Conservation (phyloP, 1,140 invertebrate species). For the Brachionus rubens region DNA sequence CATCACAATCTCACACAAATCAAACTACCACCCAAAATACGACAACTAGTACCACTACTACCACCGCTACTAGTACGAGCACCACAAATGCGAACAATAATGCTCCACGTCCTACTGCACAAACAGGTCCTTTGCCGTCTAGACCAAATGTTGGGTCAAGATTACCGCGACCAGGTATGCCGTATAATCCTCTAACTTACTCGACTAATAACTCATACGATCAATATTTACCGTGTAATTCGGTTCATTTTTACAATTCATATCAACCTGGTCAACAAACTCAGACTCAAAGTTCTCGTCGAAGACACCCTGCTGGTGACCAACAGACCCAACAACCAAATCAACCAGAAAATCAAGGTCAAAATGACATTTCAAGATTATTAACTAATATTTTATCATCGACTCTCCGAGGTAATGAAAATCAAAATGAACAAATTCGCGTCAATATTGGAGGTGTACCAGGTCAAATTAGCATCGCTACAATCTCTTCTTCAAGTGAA, state of each 20-base stretch:
- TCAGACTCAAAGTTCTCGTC: background rate
- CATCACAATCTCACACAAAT: background rate
- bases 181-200: background rate
- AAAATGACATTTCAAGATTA: slow-evolving; percentile 2
- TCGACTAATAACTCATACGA: slow-evolving; percentile 13
- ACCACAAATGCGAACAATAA: background rate
- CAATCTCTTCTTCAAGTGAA: background rate
- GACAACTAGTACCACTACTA: background rate
- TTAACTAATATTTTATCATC: slow-evolving; percentile 13
- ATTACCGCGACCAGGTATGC: background rate
- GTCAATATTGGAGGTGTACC: background rate
- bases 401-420: background rate
- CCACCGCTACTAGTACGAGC: background rate
- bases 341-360: background rate
- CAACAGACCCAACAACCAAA: background rate
- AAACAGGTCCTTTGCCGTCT: background rate
- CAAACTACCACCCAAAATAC: no score
- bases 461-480: slow-evolving; percentile 12
- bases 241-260: slow-evolving; percentile 46
- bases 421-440: background rate
- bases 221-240: slow-evolving; percentile 43
- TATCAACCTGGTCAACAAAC: background rate
- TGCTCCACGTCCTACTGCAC: background rate
- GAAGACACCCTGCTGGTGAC: background rate
- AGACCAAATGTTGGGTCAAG: background rate